Percentiles rank a stretch among this genome's conserved stretches.
Conservation (phyloP, 2,113 vertebrate species). For the Phylloscopus whistleri region DNA sequence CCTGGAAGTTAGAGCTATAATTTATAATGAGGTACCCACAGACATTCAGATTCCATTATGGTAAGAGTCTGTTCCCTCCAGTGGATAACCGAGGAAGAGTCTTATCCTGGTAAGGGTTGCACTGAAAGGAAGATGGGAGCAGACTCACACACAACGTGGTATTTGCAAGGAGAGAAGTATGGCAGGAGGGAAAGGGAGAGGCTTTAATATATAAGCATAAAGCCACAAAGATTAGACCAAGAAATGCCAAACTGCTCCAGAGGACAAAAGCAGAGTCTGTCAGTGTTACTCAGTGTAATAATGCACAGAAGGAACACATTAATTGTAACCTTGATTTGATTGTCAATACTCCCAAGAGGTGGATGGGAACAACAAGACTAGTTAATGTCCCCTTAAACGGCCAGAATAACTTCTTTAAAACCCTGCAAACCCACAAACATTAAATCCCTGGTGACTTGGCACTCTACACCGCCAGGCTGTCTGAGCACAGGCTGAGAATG, state of each 20-base stretch:
- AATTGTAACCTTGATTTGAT: neutral
- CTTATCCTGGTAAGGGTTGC: neutral
- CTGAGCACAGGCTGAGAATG: conserved; percentile 38
- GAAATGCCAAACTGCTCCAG: neutral
- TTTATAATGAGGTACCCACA: neutral
- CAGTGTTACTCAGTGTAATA: neutral
- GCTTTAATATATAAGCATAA: neutral
- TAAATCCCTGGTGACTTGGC: neutral
- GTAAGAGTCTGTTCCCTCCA: neutral
- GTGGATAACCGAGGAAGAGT: neutral
- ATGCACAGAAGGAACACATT: neutral
- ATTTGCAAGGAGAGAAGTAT: neutral
- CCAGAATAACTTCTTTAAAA: neutral
- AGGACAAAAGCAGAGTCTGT: neutral
- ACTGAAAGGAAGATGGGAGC: neutral
- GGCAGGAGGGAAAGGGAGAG: conserved; percentile 48
- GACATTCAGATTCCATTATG: neutral
- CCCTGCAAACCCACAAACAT: conserved; percentile 32
- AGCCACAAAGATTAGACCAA: neutral
- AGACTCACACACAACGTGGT: neutral
- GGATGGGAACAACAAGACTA: neutral
- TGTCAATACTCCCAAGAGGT: neutral
- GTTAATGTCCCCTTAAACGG: neutral
- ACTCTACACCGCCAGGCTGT: neutral
- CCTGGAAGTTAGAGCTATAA: neutral